phyloP scores from a whole-genome alignment of 1,140 invertebrate genomes.

The Sinonovacula constricta region DNA sequence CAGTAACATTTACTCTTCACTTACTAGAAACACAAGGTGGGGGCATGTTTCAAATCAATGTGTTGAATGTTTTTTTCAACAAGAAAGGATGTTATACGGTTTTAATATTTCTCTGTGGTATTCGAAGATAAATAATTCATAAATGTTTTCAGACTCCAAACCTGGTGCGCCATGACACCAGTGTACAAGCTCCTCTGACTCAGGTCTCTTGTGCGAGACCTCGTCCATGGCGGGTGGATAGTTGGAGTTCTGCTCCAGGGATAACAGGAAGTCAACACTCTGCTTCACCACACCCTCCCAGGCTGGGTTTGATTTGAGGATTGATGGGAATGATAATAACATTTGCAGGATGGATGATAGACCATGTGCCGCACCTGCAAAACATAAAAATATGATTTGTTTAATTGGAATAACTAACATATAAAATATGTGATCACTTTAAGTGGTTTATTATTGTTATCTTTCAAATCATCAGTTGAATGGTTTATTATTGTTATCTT shows the following conservation, averaged over 20 bases:
- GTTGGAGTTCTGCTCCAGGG: conserved; percentile 86
- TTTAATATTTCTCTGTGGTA: background rate
- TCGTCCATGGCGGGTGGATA: conserved; percentile 89
- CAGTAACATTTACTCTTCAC: too few species aligned
- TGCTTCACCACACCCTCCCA: conserved; percentile 81
- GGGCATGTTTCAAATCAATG: too few species aligned
- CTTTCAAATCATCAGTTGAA: too few species aligned
- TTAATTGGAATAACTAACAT: too few species aligned
- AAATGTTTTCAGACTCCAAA: conserved; percentile 63
- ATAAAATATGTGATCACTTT: too few species aligned
- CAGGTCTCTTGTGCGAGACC: conserved; percentile 78
- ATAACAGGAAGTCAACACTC: conserved; percentile 83
- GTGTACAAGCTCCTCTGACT: conserved; percentile 86
- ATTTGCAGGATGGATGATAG: conserved; percentile 83
- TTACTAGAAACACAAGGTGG: too few species aligned
- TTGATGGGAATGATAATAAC: conserved; percentile 83
- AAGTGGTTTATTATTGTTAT: too few species aligned
- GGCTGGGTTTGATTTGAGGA: conserved; percentile 81
- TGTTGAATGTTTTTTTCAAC: background rate
- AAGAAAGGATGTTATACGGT: background rate
- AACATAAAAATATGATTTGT: too few species aligned
- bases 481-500: too few species aligned
- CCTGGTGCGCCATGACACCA: conserved; percentile 93
- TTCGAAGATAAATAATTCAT: background rate
- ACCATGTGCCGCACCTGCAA: conserved; percentile 88